phyloP scores from a whole-genome alignment of 2,113 vertebrate genomes.

The Neodontobutis hainanensis region DNA sequence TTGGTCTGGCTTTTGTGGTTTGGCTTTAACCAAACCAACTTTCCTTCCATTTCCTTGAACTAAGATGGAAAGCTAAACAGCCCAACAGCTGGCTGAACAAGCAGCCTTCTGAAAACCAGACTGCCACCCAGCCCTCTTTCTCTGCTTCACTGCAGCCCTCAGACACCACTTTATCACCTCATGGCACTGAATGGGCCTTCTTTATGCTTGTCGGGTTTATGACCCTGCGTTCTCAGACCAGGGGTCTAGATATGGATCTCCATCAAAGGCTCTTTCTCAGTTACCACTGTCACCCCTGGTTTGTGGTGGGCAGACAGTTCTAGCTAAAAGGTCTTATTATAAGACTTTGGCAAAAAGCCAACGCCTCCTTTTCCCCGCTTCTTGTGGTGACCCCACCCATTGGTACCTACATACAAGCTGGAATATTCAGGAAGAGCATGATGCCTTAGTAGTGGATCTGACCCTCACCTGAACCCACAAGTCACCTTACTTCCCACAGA shows the following conservation, averaged over 20 bases:
- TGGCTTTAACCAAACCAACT: conserved; percentile 28
- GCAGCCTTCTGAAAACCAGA: conserved; percentile 67
- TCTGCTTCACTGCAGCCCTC: conserved; percentile 34
- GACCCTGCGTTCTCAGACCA: conserved; percentile 62
- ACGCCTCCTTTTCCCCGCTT: conserved; percentile 15
- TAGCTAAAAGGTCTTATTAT: conserved; percentile 49
- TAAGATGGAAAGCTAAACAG: conserved; percentile 79
- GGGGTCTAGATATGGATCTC: conserved; percentile 67
- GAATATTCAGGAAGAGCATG: conserved; percentile 26
- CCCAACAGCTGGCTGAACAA: conserved; percentile 67
- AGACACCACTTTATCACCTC: conserved; percentile 57
- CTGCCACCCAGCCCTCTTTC: conserved; percentile 42
- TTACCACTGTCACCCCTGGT: conserved; percentile 63
- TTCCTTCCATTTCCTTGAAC: conserved; percentile 67
- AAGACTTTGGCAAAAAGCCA: conserved; percentile 25
- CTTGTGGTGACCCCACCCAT: conserved; percentile 9
- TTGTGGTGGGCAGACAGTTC: conserved; percentile 32
- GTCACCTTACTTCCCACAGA: conserved; percentile 55
- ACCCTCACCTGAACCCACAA: conserved; percentile 49
- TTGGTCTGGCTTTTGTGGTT: conserved; percentile 27
- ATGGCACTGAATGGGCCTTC: conserved; percentile 70
- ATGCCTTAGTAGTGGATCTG: conserved; percentile 14
- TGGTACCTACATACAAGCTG: conserved; percentile 18
- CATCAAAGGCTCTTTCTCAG: conserved; percentile 69
- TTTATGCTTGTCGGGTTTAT: conserved; percentile 75